Conservation (phyloP, 1,140 invertebrate genomes). For the Drosophila erecta region DNA sequence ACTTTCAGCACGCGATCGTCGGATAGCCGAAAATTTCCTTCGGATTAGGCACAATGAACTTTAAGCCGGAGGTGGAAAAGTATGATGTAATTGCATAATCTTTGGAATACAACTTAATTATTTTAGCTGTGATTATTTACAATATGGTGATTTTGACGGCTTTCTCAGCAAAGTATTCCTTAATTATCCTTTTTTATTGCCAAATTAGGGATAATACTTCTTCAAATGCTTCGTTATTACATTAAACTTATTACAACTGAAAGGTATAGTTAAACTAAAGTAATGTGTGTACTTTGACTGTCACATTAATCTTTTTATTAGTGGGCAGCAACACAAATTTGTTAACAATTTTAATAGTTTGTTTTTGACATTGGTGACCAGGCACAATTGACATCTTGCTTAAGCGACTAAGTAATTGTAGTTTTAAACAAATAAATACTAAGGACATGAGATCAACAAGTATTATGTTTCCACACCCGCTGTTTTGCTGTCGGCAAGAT, state of each 20-base stretch:
- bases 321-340: neutral
- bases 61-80: constrained; percentile 4
- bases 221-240: no score
- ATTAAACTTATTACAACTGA: no score
- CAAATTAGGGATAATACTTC: no score
- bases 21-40: constrained; percentile 36
- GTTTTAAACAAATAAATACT: neutral
- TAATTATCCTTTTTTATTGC: neutral
- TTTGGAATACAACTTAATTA: neutral
- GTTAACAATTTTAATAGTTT: neutral
- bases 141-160: neutral
- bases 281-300: neutral
- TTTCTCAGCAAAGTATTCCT: no score
- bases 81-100: neutral
- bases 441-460: constrained; percentile 23
- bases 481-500: constrained; percentile 10
- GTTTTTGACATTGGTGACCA: constrained; percentile 7
- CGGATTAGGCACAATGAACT: constrained; percentile 65
- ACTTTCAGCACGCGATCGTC: constrained; percentile 52
- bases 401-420: neutral
- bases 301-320: constrained; percentile 1
- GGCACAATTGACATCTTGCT: constrained; percentile 6
- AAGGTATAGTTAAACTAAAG: neutral
- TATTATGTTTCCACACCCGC: neutral
- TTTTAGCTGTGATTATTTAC: no score